Base-by-base conservation (phyloP, 2,888 invertebrate genomes). In the Scaptomyza caliginosa region DNA sequence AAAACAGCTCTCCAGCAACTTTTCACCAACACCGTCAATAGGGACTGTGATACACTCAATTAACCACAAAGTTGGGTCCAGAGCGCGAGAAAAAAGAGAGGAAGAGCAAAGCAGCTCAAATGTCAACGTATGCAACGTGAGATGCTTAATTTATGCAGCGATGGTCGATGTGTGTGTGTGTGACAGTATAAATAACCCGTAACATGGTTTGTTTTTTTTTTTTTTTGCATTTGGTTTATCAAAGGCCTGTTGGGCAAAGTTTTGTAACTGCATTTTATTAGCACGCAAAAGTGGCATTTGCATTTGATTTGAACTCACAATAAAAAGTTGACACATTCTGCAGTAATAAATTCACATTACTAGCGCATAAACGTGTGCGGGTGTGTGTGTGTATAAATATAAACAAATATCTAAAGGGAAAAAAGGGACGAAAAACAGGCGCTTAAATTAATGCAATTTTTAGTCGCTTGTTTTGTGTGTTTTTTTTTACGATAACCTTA, bases 211-310 rank as follows among this genome's bases (percentile, higher is more conserved):
- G 7, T 32, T 32, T 13, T 13, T 2, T 3, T 13, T n/a, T 13
- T 11, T 30, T 30, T 13, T 30, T 30, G n/a, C n/a, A n/a, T n/a
- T n/a, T n/a, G 30, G n/a, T 30, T 30, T 5, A 4, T 30, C 30
- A 30, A 30, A 30, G 6, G 32, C 63, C 40, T 62, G 69, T 72
- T 64, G 83, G 49, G 55, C 38, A 71, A 86, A 67, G 43, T 56
- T 83, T 78, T 69, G 65, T 67, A 86, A 86, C 87, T 82, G 81
- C 81, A 85, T 85, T 86, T 82, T 87, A 87, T 85, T 82, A 82
- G 85, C 78, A 65, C 50, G 10, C 28, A 21, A 71, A 86, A 85
- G 81, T 75, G 4, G 78, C 73, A 82, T 87, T 82, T 82, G 82
- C 79, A 85, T 87, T 76, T 85, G 87, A 73, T 78, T 85, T 86